These are phyloP conservation scores for Hippolais icterina DNA, from an alignment of 2,113 vertebrate species.

Conservation along the genomic window DNA sequence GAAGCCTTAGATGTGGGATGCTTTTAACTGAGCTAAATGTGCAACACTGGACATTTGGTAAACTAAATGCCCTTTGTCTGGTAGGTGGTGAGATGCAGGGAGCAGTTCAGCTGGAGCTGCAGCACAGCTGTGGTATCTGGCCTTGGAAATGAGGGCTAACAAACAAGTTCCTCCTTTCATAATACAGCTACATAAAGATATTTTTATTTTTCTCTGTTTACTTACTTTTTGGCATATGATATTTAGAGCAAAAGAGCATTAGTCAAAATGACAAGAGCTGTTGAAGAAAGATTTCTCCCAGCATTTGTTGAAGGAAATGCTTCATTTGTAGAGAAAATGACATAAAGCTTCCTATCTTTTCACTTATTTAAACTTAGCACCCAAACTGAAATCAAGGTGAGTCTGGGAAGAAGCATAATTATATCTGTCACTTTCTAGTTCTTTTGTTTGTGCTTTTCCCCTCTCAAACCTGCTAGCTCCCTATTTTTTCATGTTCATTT, in stretches of 20 bases:
- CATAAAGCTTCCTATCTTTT: neutral
- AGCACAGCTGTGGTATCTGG: slow-evolving; percentile 13
- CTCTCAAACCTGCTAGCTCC: neutral
- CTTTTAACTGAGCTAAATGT: neutral
- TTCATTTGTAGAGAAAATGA: neutral
- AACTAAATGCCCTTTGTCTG: slow-evolving; percentile 12
- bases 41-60: neutral
- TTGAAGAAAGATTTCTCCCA: neutral
- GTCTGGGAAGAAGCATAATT: neutral
- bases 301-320: neutral
- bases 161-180: slow-evolving; percentile 42
- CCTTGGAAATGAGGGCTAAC: neutral
- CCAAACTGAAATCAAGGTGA: neutral
- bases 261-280: neutral
- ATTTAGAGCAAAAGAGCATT: neutral
- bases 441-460: neutral
- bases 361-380: neutral
- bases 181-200: neutral
- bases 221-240: neutral
- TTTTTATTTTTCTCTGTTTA: neutral
- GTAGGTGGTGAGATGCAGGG: neutral
- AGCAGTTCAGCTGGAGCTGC: slow-evolving; percentile 22
- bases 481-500: neutral
- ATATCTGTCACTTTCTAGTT: neutral
- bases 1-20: neutral